Percentiles rank a stretch among this genome's conserved stretches.
Conservation (phyloP, 1,140 invertebrate species). For the Caenorhabditis briggsae region DNA sequence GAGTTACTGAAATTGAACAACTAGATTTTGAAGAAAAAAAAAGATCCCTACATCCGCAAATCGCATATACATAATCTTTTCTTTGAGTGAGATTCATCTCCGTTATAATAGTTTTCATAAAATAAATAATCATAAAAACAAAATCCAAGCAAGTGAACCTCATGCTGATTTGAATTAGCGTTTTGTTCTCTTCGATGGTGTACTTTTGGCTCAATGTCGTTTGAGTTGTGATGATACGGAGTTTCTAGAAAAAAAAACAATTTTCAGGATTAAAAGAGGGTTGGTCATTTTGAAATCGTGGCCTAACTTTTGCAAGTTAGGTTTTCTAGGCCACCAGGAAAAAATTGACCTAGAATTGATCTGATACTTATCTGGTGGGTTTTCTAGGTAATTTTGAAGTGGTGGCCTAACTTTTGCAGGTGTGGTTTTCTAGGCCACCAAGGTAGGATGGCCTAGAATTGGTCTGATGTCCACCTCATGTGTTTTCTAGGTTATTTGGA, state of each 20-base stretch:
- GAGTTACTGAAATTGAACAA: neutral
- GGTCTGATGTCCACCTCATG: no score
- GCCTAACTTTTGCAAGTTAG: neutral
- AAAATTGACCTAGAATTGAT: no score
- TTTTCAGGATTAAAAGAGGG: no score
- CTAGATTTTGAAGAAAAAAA: no score
- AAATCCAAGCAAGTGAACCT: neutral
- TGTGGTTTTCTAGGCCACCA: no score
- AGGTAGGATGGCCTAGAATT: no score
- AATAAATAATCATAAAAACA: neutral
- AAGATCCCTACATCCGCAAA: no score
- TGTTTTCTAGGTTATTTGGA: no score
- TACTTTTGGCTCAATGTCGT: neutral
- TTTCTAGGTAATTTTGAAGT: no score
- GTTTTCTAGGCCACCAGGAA: no score
- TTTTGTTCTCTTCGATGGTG: slow-evolving; percentile 24
- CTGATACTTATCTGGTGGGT: no score
- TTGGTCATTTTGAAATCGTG: no score
- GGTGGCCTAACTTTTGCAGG: neutral
- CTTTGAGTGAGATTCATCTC: neutral
- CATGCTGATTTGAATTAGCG: neutral
- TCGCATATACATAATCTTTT: neutral
- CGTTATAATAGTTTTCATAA: neutral
- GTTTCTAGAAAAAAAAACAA: neutral
- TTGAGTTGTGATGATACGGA: neutral